These are phyloP conservation scores for Coptodon bakossiorum DNA, from an alignment of 2,113 vertebrate genomes.

Conservation along the genomic window DNA sequence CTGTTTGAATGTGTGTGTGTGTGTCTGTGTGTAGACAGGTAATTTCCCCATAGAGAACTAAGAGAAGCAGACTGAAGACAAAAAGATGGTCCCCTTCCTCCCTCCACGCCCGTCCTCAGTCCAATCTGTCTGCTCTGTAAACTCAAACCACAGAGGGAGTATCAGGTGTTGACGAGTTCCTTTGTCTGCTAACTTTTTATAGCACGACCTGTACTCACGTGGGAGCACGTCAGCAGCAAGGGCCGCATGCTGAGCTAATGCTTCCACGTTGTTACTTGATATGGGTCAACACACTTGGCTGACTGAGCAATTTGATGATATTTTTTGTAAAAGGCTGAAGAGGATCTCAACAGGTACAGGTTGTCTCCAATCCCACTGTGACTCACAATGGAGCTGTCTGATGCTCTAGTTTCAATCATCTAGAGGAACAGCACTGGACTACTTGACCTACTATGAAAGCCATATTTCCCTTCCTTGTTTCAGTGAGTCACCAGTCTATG, in stretches of 20 bases:
- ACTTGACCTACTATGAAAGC: background rate
- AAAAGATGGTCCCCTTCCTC: background rate
- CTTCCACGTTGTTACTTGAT: conserved; percentile 21
- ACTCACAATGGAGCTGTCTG: background rate
- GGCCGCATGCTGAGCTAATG: conserved; percentile 3
- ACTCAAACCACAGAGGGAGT: conserved; percentile 37
- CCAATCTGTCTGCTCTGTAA: conserved; percentile 27
- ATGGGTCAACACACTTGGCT: conserved; percentile 37
- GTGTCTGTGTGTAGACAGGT: background rate
- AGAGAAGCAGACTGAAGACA: background rate
- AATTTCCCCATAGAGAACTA: background rate
- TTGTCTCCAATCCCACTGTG: background rate
- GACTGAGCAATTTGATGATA: background rate
- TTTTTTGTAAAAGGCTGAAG: background rate
- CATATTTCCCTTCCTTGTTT: background rate
- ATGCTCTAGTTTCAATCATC: background rate
- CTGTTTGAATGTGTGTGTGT: background rate
- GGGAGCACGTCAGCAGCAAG: conserved; percentile 16
- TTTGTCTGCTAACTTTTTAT: conserved; percentile 47
- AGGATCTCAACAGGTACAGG: background rate
- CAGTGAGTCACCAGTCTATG: background rate
- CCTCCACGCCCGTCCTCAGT: background rate
- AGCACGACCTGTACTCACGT: conserved; percentile 17
- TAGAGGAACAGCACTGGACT: background rate
- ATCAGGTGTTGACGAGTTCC: conserved; percentile 45